A percentile compares a stretch with the other conserved stretches of the same genome.
Conservation (phyloP, 2,113 vertebrate species). For the Platysternon megacephalum region DNA sequence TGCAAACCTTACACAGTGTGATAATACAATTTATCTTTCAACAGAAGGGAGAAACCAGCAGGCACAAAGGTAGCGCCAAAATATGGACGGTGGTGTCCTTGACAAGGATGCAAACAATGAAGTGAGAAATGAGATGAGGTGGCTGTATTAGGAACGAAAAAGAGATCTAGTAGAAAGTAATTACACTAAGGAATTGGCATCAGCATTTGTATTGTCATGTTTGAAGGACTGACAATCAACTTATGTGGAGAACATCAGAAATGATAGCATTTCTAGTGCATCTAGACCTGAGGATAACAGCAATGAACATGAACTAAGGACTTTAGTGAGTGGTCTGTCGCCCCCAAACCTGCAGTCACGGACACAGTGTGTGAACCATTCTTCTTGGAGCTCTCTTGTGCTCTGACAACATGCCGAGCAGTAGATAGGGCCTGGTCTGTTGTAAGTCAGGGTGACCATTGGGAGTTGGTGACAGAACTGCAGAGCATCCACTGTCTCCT, state of each 20-base stretch:
- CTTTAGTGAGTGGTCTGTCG: background rate
- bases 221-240: background rate
- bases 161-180: background rate
- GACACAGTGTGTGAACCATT: background rate
- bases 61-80: background rate
- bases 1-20: background rate
- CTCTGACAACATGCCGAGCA: background rate
- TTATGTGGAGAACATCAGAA: background rate
- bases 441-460: background rate
- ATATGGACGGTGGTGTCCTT: constrained; percentile 3
- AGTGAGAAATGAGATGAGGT: background rate
- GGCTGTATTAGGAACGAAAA: background rate
- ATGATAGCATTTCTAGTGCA: background rate
- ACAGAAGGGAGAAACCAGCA: background rate
- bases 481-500: background rate
- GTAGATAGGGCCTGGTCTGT: background rate
- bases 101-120: constrained; percentile 27
- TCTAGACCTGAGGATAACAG: background rate
- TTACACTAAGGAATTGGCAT: background rate
- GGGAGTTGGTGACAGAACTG: background rate
- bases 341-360: fast-evolving
- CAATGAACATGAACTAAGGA: background rate
- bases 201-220: fast-evolving
- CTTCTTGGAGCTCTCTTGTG: background rate
- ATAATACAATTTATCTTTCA: constrained; percentile 27